A percentile compares a stretch with the other conserved stretches of the same genome.
Conservation (phyloP, 2,888 invertebrate genomes). For the Pharmacophagus antenor region DNA sequence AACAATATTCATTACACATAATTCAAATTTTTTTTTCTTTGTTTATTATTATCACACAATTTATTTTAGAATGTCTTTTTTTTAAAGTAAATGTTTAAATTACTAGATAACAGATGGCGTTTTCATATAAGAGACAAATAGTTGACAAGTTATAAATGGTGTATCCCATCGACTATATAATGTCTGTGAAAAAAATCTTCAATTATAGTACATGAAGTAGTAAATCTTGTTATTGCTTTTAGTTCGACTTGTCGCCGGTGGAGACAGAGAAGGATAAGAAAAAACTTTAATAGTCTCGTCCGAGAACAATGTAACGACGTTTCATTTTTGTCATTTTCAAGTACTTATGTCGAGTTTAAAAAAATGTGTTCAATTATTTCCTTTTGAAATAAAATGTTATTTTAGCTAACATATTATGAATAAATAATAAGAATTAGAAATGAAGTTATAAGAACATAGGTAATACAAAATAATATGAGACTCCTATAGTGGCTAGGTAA, state of each 20-base stretch:
- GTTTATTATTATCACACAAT: too few species aligned
- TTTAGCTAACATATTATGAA: too few species aligned
- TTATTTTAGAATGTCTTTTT: too few species aligned
- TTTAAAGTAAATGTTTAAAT: background rate
- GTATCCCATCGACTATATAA: background rate
- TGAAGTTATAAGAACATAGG: too few species aligned
- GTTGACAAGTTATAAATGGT: background rate
- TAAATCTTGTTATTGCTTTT: conserved; percentile 13
- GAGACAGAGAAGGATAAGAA: conserved; percentile 4
- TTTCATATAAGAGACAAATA: background rate
- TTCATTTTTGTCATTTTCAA: background rate
- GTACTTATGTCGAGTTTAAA: background rate
- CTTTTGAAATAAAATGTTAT: background rate
- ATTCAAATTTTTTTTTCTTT: too few species aligned
- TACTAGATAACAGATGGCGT: background rate
- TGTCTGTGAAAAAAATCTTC: conserved; percentile 1
- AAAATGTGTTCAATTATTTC: background rate
- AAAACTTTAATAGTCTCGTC: conserved; percentile 12
- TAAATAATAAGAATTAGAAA: too few species aligned
- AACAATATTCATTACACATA: too few species aligned
- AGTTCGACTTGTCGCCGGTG: conserved; percentile 11
- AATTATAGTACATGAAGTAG: conserved; percentile 12
- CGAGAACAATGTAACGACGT: conserved; percentile 3
- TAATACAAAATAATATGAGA: too few species aligned
- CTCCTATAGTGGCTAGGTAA: too few species aligned